Conservation (phyloP, 2,888 invertebrate species). For the Thereva nobilitata region DNA sequence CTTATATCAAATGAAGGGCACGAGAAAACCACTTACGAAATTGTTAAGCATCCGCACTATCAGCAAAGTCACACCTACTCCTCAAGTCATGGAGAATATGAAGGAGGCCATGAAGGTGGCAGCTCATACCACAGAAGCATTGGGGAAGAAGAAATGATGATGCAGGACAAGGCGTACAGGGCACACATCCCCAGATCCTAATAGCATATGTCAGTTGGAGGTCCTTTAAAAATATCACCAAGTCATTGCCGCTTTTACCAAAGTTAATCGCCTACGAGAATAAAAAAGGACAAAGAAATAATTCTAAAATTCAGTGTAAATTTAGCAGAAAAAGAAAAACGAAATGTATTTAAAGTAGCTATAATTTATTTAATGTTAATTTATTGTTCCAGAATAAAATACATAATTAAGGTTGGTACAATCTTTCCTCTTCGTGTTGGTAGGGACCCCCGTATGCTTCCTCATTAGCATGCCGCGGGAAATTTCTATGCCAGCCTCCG, state of each 20-base stretch:
- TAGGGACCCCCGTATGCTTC: conserved; percentile 1
- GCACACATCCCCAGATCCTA: conserved; percentile 55
- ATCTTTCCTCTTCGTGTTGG: not conserved
- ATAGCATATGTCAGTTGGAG: not conserved
- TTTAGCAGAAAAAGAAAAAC: not conserved
- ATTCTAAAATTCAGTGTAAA: not conserved
- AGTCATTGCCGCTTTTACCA: not conserved
- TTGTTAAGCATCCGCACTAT: conserved; percentile 83
- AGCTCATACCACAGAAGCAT: conserved; percentile 65
- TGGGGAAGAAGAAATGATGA: conserved; percentile 63
- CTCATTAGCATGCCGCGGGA: conserved; percentile 18
- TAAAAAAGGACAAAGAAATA: not conserved
- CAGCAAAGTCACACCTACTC: conserved; percentile 78
- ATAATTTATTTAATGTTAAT: too few relatives aligned
- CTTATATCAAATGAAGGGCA: conserved; percentile 71
- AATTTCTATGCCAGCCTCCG: conserved; percentile 49
- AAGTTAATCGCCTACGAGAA: not conserved
- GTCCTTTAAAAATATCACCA: not conserved
- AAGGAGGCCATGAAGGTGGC: conserved; percentile 63
- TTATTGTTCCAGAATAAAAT: too few relatives aligned
- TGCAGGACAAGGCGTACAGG: conserved; percentile 67
- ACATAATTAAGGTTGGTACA: not conserved
- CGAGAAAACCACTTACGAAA: conserved; percentile 82
- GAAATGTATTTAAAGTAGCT: not conserved
- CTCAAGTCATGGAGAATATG: conserved; percentile 66